Base-by-base conservation (phyloP, 2,888 invertebrate species). In the Diachrysia chrysitis region DNA sequence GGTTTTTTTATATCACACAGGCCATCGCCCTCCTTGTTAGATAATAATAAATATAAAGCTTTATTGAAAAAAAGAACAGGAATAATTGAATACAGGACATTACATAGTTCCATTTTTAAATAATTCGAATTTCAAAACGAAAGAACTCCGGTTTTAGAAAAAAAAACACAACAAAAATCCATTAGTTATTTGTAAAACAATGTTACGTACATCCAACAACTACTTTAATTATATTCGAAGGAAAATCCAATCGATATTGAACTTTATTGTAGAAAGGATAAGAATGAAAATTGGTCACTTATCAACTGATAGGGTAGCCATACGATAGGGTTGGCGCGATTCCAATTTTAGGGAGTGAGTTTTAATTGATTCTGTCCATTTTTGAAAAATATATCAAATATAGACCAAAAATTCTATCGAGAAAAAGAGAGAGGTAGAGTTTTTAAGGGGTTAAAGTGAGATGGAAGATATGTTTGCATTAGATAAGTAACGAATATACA, bases 311-410 rank as follows among this genome's bases (percentile, higher is more conserved):
- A 80, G 75, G 80, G 76, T 76, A 21, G 21, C 48, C 48, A 51
- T 10, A 56, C 32, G 69, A 59, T 74, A 80, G 75, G 80, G 76
- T 75, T 83, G 82, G 83, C 80, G 55, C 48, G 48, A 21, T 25
- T 73, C 83, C 83, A 83, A 76, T 63, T 69, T 69, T 71, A 69
- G 71, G 71, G 77, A 65, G 64, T 12, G 72, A 75, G 74, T 79
- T 84, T 83, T 83, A 86, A 86, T 86, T 86, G 85, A 85, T 85
- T 84, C 79, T 65, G 73, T 63, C 78, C 73, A 72, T 82, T 81
- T 76, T 84, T 71, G 75, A 64, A 66, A 66, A 71, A 74, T 81
- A 76, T 73, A 63, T 25, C 53, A 71, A 72, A 67, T 73, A 65
- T 67, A 62, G 62, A 48, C 21, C 58, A 54, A 58, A 66, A 69